phyloP scores from a whole-genome alignment of 1,140 invertebrate species.

The Drosophila hydei region DNA sequence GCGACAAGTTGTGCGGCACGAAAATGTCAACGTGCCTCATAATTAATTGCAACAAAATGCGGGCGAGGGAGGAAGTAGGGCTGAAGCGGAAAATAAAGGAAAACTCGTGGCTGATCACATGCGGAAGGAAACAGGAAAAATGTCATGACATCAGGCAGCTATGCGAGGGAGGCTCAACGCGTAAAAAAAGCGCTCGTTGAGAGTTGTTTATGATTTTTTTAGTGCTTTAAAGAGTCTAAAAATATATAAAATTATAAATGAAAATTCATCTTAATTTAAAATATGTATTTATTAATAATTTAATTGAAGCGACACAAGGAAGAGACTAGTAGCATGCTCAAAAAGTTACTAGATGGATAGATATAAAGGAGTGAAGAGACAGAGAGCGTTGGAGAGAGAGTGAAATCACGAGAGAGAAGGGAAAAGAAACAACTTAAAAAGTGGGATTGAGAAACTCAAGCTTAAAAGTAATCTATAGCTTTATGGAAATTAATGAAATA shows the following conservation, averaged over 20 bases:
- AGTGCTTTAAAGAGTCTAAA: conserved; percentile 8
- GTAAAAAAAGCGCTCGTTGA: conserved; percentile 71
- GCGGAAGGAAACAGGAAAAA: conserved; percentile 62
- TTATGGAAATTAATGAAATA: too few species aligned
- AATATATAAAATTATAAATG: neutral
- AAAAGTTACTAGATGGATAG: too few species aligned
- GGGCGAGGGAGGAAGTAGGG: conserved; percentile 20
- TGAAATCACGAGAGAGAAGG: too few species aligned
- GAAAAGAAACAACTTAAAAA: too few species aligned
- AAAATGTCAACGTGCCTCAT: conserved; percentile 75
- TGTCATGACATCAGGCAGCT: conserved; percentile 18
- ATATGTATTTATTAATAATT: neutral
- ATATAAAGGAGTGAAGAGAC: too few species aligned
- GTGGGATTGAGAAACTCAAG: too few species aligned
- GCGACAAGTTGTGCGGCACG: conserved; percentile 40
- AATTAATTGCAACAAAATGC: conserved; percentile 72
- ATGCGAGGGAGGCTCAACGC: neutral
- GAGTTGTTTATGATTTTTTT: conserved; percentile 45
- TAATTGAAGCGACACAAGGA: too few species aligned
- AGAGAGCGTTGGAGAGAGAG: too few species aligned
- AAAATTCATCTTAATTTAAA: neutral
- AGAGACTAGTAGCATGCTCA: too few species aligned
- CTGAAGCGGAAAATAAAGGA: conserved; percentile 32
- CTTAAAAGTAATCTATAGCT: too few species aligned
- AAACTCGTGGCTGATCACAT: conserved; percentile 74